Evolutionary conservation across 2,888 invertebrate species (phyloP), one percentile per base, ranked within the genome.

Genomic region (Phoenoteleia sp.): DNA sequence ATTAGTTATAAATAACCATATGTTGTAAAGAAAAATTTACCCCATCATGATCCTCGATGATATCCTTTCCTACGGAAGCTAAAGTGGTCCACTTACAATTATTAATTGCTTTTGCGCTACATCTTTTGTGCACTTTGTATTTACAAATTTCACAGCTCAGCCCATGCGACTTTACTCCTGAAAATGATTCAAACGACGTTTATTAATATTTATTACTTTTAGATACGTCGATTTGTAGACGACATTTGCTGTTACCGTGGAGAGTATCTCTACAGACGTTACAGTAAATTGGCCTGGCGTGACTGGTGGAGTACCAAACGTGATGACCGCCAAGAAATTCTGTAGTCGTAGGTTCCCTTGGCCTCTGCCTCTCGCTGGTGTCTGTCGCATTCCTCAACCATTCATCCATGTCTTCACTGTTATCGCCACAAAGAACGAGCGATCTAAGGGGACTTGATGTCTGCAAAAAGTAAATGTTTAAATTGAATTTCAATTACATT

Each of bases 71-170:
- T 75, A 99, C 97, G 47, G 98, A 98, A 5, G 99, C 97, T 88
- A 99, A 95, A 45, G 99, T 99, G 88, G 98, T 99, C 99, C 99
- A 99, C 94, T 99, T 99, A 95, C 99, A 99, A 92, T 98, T 98
- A 89, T 97, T 97, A 91, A 97, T 97, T 71, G 99, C 98, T 91
- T 98, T 97, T 72, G 97, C 96, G 0, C 98, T 98, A 94, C 99
- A 99, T 71, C 98, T 95, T 94, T 99, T 99, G 94, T 99, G 99
- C 82, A 98, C 98, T 94, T 99, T 99, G 94, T 98, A 98, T 95
- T 99, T 99, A 95, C 99, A 99, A 39, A 99, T 97, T 94, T 99
- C 99, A 94, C 99, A 99, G 87, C 98, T 98, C 36, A 99, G 96
- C 42, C 99, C 99, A 93, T 99, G 98, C 86, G 98, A 98, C 0